phyloP scores from a whole-genome alignment of 2,113 vertebrate species.

The Morone saxatilis region DNA sequence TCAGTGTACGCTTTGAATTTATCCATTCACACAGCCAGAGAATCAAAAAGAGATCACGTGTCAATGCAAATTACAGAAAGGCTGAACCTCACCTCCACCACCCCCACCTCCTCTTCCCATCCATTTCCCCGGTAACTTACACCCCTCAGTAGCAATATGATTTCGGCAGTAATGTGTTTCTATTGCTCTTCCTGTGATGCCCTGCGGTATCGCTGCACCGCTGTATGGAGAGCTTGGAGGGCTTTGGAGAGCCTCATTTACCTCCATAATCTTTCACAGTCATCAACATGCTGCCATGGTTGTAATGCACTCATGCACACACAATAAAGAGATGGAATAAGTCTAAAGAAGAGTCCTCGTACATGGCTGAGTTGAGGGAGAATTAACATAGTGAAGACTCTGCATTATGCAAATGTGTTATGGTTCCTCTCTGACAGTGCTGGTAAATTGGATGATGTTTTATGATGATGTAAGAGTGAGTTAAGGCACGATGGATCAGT shows the following conservation, averaged over 20 bases:
- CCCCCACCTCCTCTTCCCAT: constrained; percentile 30
- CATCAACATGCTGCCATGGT: constrained; percentile 43
- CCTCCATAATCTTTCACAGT: constrained; percentile 66
- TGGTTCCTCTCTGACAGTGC: constrained; percentile 71
- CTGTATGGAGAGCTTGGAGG: constrained; percentile 58
- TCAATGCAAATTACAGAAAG: constrained; percentile 48
- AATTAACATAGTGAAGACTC: constrained; percentile 79
- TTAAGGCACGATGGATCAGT: constrained; percentile 70
- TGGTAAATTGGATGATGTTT: constrained; percentile 80
- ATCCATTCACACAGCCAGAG: constrained; percentile 49
- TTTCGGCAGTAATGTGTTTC: constrained; percentile 74
- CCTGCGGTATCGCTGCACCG: constrained; percentile 50
- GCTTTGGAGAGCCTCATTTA: constrained; percentile 72
- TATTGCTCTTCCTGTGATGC: constrained; percentile 68
- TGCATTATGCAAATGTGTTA: constrained; percentile 81
- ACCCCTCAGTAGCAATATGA: constrained; percentile 66
- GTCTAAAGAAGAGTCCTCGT: constrained; percentile 45
- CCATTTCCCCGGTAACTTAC: constrained; percentile 68
- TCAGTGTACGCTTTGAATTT: not conserved
- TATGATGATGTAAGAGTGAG: constrained; percentile 79
- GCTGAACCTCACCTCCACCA: constrained; percentile 19
- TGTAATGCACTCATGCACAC: constrained; percentile 66
- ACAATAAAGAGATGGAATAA: constrained; percentile 37
- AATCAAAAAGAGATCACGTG: constrained; percentile 70
- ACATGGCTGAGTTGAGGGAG: constrained; percentile 38